phyloP scores from a whole-genome alignment of 2,888 invertebrate species.

The Himalopsyche kuldschensis region DNA sequence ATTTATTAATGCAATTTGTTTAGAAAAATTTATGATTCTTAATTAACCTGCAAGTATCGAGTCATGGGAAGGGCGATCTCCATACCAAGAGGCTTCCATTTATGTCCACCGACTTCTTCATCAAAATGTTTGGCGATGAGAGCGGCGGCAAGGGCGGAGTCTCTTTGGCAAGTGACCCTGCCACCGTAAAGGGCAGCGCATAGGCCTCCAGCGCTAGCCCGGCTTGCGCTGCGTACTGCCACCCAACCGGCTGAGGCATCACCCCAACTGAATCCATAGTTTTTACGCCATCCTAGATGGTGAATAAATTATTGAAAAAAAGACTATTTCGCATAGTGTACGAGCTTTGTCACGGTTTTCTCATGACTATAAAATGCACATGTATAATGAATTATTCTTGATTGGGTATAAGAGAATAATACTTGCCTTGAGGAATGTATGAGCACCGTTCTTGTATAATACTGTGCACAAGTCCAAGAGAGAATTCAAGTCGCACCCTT shows the following conservation, averaged over 20 bases:
- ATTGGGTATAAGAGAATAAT: not conserved
- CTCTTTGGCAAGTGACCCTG: constrained; percentile 45
- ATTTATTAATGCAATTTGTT: not conserved
- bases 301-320: not conserved
- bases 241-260: constrained; percentile 45
- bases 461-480: constrained; percentile 86
- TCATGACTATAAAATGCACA: too few relatives aligned
- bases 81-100: constrained; percentile 41
- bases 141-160: constrained; percentile 43
- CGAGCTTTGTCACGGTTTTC: too few relatives aligned
- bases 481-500: constrained; percentile 59
- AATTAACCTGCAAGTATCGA: constrained; percentile 41
- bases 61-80: constrained; percentile 55
- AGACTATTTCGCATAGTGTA: too few relatives aligned
- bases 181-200: constrained; percentile 49
- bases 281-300: constrained; percentile 51
- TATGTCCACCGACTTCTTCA: constrained; percentile 41
- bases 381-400: not conserved
- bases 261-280: constrained; percentile 58
- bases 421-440: constrained; percentile 80
- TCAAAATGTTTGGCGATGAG: constrained; percentile 40
- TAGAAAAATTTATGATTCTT: not conserved
- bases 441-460: constrained; percentile 87
- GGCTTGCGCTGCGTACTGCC: constrained; percentile 35
- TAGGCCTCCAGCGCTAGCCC: constrained; percentile 39